phyloP scores from a whole-genome alignment of 2,888 invertebrate species.

The Palloptera scutellata region DNA sequence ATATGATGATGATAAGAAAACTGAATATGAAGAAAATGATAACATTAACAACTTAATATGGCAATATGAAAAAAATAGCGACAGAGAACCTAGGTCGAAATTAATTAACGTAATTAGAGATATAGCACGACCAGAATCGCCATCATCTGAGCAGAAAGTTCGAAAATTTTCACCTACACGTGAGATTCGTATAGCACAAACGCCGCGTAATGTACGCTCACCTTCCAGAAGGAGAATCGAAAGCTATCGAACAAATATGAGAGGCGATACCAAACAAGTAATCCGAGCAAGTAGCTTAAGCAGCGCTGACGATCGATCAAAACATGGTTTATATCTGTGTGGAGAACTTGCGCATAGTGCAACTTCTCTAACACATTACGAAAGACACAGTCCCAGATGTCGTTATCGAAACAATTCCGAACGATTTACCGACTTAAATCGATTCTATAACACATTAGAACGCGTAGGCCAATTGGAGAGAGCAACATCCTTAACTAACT shows the following conservation, averaged over 20 bases:
- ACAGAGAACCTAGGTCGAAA: conserved; percentile 70
- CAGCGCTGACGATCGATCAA: conserved; percentile 67
- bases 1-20: conserved; percentile 44
- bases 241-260: conserved; percentile 54
- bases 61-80: conserved; percentile 68
- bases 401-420: conserved; percentile 69
- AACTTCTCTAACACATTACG: conserved; percentile 65
- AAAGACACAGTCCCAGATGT: conserved; percentile 60
- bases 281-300: conserved; percentile 74
- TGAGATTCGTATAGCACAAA: conserved; percentile 64
- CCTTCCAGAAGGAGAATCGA: conserved; percentile 74
- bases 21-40: conserved; percentile 51
- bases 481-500: conserved; percentile 74
- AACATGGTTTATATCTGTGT: conserved; percentile 54
- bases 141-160: conserved; percentile 2
- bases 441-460: conserved; percentile 86
- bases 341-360: conserved; percentile 59
- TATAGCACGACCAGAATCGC: conserved; percentile 42
- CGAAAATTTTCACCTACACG: conserved; percentile 56
- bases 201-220: conserved; percentile 66
- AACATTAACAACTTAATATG: conserved; percentile 62
- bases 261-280: conserved; percentile 61
- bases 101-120: conserved; percentile 51
- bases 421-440: conserved; percentile 83
- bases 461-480: conserved; percentile 83